Evolutionary conservation across 1,140 invertebrate genomes (phyloP).

Genomic region (Procambarus clarkii): DNA sequence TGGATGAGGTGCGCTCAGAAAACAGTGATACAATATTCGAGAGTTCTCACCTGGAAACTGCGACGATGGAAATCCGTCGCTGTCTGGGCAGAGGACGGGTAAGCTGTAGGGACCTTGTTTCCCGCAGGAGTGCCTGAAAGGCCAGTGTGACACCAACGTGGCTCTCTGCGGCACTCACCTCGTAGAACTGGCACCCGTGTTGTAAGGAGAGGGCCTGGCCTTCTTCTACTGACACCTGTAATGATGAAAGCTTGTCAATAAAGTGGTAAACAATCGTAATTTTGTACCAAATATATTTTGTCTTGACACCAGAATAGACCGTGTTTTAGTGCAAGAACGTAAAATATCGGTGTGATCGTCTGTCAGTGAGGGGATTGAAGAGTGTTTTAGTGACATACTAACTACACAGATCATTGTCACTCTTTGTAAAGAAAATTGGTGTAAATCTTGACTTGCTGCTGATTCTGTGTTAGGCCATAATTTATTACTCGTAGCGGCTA

Average conservation of each 20-base stretch:
- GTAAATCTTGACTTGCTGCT: too few relatives aligned
- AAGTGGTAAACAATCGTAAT: neutral
- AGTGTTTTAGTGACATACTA: too few relatives aligned
- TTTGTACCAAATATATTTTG: neutral
- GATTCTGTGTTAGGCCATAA: too few relatives aligned
- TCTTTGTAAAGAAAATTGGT: too few relatives aligned
- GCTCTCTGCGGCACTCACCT: constrained; percentile 89
- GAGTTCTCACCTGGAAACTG: constrained; percentile 80
- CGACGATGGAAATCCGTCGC: constrained; percentile 85
- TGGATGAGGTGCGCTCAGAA: too few relatives aligned
- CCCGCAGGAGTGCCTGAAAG: constrained; percentile 86
- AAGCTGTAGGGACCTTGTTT: constrained; percentile 84
- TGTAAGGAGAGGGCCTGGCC: constrained; percentile 87
- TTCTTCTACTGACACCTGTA: constrained; percentile 85
- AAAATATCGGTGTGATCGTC: too few relatives aligned
- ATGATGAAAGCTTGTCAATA: neutral
- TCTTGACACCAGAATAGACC: too few relatives aligned
- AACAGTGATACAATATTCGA: neutral
- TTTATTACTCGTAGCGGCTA: too few relatives aligned
- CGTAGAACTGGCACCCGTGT: constrained; percentile 89
- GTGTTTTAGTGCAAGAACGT: too few relatives aligned
- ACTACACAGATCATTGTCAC: too few relatives aligned
- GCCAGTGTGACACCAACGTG: constrained; percentile 86
- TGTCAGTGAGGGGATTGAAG: too few relatives aligned
- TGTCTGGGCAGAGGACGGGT: constrained; percentile 83